A percentile compares a stretch with the other conserved stretches of the same genome.
These are phyloP conservation scores for Eurystomus glaucurus DNA, from an alignment of 2,797 vertebrate species.

Conservation along the genomic window DNA sequence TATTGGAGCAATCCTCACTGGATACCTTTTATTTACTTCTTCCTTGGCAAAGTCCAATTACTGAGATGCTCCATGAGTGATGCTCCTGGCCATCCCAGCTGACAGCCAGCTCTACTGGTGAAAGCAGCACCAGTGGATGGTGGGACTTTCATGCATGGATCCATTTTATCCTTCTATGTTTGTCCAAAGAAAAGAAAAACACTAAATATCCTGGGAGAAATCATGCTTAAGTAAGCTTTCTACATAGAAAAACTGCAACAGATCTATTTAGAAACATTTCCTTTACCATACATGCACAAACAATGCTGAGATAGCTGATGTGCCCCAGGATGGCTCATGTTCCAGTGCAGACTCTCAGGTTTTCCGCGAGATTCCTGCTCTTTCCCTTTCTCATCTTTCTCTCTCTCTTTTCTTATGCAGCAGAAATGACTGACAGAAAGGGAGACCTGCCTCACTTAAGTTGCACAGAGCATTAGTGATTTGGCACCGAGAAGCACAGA, in stretches of 20 bases:
- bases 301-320: not conserved
- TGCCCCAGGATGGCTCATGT: not conserved
- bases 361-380: not conserved
- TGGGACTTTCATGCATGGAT: slow-evolving; percentile 53
- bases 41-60: slow-evolving; percentile 74
- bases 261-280: slow-evolving; percentile 8
- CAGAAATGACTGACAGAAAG: not conserved
- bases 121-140: slow-evolving; percentile 15
- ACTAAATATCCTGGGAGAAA: not conserved
- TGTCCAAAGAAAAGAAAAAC: slow-evolving; percentile 8
- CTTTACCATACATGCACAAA: slow-evolving; percentile 21
- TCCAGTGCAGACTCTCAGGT: not conserved
- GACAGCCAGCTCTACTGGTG: slow-evolving; percentile 65
- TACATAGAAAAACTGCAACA: not conserved
- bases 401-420: not conserved
- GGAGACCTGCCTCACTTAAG: not conserved
- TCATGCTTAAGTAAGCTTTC: not conserved
- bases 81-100: slow-evolving; percentile 68
- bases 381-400: not conserved
- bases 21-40: slow-evolving; percentile 75
- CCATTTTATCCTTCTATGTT: slow-evolving; percentile 38
- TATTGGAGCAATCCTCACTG: slow-evolving; percentile 41
- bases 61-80: slow-evolving; percentile 69
- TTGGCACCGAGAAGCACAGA: not conserved
- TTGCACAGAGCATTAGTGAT: not conserved